Conservation (phyloP, 2,113 vertebrate genomes). For the Dromiciops gliroides region DNA sequence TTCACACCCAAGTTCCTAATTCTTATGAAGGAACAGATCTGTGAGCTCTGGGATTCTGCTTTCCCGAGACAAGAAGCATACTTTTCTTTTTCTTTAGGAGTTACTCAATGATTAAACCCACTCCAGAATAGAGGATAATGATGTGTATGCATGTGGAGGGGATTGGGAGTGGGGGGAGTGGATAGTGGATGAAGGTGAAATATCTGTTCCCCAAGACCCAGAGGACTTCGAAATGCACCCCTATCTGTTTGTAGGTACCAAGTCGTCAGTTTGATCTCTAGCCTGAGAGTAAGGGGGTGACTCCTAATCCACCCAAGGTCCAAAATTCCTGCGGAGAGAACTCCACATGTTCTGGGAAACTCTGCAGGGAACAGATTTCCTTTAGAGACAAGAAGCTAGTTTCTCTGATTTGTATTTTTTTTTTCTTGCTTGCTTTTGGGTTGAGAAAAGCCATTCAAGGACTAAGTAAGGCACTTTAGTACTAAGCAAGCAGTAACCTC, state of each 20-base stretch:
- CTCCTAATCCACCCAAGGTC: neutral
- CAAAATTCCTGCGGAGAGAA: neutral
- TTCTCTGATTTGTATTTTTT: neutral
- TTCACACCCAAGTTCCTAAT: neutral
- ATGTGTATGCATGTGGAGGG: too few relatives aligned
- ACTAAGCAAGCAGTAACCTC: neutral
- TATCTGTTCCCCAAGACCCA: neutral
- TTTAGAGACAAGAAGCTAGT: neutral
- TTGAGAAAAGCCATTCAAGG: neutral
- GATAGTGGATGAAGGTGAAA: neutral
- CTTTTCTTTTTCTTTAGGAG: neutral
- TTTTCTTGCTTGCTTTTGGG: neutral
- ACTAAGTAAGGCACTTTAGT: neutral
- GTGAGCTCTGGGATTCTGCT: neutral
- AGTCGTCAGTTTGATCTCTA: neutral
- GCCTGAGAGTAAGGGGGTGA: neutral
- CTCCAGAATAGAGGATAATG: neutral
- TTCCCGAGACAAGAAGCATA: neutral
- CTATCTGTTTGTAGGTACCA: neutral
- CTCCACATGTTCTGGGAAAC: neutral
- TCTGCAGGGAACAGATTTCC: neutral
- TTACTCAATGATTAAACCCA: neutral
- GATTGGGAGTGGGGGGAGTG: neutral
- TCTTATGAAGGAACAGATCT: neutral
- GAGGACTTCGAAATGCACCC: too few relatives aligned